Conservation (phyloP, 2,113 vertebrate genomes). For the Hyperopisus bebe region DNA sequence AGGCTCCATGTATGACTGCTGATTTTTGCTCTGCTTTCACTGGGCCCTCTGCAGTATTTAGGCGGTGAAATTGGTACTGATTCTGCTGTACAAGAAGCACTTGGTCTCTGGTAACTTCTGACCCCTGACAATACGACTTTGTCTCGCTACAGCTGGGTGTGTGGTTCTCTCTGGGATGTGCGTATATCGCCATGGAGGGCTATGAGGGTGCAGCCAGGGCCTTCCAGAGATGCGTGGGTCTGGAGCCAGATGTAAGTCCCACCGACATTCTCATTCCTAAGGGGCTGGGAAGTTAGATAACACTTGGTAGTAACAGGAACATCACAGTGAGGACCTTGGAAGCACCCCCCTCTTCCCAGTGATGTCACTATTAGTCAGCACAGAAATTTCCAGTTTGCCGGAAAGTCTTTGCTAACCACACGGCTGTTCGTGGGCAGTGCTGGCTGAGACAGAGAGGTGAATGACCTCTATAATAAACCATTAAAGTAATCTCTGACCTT, state of each 20-base stretch:
- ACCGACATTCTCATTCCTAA: background rate
- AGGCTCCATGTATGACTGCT: background rate
- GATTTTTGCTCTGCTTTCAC: background rate
- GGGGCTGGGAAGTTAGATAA: background rate
- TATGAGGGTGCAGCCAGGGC: slow-evolving; percentile 84
- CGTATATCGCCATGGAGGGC: slow-evolving; percentile 80
- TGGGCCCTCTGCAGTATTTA: background rate
- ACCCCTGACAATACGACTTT: background rate
- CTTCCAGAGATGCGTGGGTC: slow-evolving; percentile 84
- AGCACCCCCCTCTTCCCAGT: background rate
- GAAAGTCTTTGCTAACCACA: background rate
- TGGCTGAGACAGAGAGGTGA: background rate
- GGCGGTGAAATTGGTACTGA: background rate
- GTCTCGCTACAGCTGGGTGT: slow-evolving; percentile 72
- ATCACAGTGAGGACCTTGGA: background rate
- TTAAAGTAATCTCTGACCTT: background rate
- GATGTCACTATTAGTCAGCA: slow-evolving; percentile 12
- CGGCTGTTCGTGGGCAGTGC: background rate
- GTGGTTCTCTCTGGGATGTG: slow-evolving; percentile 95
- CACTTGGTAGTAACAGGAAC: background rate
- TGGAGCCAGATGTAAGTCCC: slow-evolving; percentile 82
- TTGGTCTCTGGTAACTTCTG: background rate
- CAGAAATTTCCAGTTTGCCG: background rate
- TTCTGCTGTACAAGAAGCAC: background rate
- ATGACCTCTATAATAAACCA: background rate